Percentiles rank a stretch among this genome's conserved stretches.
Conservation (phyloP, 2,113 vertebrate genomes). For the Puntigrus tetrazona region DNA sequence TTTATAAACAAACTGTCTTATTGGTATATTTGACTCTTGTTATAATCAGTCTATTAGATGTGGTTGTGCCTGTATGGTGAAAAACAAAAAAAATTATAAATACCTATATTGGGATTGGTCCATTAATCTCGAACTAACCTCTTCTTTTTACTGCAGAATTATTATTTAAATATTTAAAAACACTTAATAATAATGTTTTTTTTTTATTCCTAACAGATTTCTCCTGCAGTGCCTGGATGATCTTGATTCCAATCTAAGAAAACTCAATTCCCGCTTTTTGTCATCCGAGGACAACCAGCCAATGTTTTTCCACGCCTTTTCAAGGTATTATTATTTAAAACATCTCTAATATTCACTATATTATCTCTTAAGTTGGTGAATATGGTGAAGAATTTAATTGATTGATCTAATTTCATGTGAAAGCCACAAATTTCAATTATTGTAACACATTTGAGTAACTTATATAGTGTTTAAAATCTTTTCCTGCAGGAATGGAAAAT, state of each 20-base stretch:
- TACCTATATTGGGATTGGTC: too few relatives aligned
- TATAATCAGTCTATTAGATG: not conserved
- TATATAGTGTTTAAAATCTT: not conserved
- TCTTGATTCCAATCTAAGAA: constrained; percentile 74
- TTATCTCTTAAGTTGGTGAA: too few relatives aligned
- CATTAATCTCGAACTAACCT: too few relatives aligned
- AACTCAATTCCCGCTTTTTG: constrained; percentile 80
- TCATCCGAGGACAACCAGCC: constrained; percentile 79
- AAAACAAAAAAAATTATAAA: too few relatives aligned
- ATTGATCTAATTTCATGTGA: not conserved
- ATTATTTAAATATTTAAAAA: too few relatives aligned
- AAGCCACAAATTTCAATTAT: not conserved
- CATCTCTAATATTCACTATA: too few relatives aligned
- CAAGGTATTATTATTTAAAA: constrained; percentile 63
- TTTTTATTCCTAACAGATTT: constrained; percentile 67
- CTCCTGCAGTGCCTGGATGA: constrained; percentile 80
- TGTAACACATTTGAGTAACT: not conserved
- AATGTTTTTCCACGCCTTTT: constrained; percentile 80
- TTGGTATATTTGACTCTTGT: not conserved
- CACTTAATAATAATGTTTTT: too few relatives aligned
- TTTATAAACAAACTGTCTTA: not conserved
- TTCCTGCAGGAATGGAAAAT: constrained; percentile 78
- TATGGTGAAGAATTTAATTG: not conserved
- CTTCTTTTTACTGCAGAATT: not conserved
- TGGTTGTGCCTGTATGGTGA: not conserved